Base-by-base conservation (phyloP, 2,797 vertebrate genomes). In the Tangara arthus region DNA sequence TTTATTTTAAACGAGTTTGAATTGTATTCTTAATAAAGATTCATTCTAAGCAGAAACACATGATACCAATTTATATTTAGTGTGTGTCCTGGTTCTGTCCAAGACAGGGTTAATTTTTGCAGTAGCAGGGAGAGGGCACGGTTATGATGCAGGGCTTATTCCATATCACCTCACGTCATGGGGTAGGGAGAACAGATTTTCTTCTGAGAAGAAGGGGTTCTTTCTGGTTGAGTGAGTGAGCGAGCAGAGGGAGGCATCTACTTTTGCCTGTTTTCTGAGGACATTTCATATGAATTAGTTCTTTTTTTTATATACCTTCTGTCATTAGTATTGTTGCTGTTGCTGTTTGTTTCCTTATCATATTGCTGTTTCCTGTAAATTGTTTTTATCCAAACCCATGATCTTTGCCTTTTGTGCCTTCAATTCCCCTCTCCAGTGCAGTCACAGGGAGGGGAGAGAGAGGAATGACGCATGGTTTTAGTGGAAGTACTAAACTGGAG, bases 241-340 rank as follows among this genome's bases (percentile, higher is more conserved):
- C 8, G 9, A 39, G 28, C 8, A 30, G 37, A 70, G 39, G 6
- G 26, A 57, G 5, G 7, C 4, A 17, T 64, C 15, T 42, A 17
- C 6, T 66, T 5, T 19, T 73, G 6, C 39, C 37, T 39, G 1
- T 39, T 55, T 39, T 49, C 37, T 24, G 24, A 21, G 6, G 18
- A 28, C 0, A 0, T 28, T 55, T 50, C 2, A 2, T 26, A 12
- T 13, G 9, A 64, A 44, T 44, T 4, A 0, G 10, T 39, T 41
- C 7, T 8, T 41, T 2, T 63, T 50, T 49, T 42, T 22, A n/a
- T 13, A 7, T 57, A 27, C 6, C 4, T 27, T 56, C 42, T 70
- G 12, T 50, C n/a, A 44, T 26, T 44, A 63, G 8, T 16, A 30
- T 44, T 50, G 3, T n/a, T 50, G 49, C 11, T 55, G 28, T 61